A percentile compares a stretch with the other conserved stretches of the same genome.
Evolutionary conservation across 2,113 vertebrate species (phyloP).

Genomic region (Athene cunicularia): DNA sequence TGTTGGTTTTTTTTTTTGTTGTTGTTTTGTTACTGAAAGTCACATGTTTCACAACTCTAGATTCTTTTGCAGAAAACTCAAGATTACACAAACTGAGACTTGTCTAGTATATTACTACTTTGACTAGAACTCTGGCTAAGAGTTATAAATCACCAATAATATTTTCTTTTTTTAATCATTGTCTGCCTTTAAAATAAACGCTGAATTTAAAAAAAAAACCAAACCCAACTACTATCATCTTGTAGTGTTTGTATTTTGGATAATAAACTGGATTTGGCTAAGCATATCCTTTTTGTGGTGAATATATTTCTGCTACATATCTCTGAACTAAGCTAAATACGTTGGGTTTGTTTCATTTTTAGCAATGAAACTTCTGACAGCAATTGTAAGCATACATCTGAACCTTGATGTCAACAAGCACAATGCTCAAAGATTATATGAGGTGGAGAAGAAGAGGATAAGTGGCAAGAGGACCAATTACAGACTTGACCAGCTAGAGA

Average conservation of each 20-base stretch:
- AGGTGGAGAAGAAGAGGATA: conserved; percentile 79
- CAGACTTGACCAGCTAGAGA: conserved; percentile 81
- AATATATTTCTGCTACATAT: background rate
- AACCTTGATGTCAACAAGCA: conserved; percentile 81
- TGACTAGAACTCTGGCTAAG: background rate
- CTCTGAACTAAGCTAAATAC: background rate
- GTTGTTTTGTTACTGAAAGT: background rate
- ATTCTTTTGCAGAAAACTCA: background rate
- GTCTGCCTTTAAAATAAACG: background rate
- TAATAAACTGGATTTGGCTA: background rate
- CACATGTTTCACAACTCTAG: background rate
- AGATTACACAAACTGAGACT: background rate
- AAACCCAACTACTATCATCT: background rate
- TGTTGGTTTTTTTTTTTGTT: background rate
- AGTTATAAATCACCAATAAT: background rate
- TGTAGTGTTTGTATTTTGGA: background rate
- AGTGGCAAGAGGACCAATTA: conserved; percentile 68
- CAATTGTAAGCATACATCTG: conserved; percentile 78
- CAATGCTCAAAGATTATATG: conserved; percentile 82
- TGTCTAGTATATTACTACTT: background rate
- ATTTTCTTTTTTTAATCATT: background rate
- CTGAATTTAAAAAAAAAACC: background rate
- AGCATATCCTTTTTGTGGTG: background rate
- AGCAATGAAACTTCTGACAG: conserved; percentile 89
- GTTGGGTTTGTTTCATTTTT: conserved; percentile 24